These are phyloP conservation scores for Neotoma lepida DNA, from an alignment of 2,113 vertebrate genomes.

Conservation along the genomic window DNA sequence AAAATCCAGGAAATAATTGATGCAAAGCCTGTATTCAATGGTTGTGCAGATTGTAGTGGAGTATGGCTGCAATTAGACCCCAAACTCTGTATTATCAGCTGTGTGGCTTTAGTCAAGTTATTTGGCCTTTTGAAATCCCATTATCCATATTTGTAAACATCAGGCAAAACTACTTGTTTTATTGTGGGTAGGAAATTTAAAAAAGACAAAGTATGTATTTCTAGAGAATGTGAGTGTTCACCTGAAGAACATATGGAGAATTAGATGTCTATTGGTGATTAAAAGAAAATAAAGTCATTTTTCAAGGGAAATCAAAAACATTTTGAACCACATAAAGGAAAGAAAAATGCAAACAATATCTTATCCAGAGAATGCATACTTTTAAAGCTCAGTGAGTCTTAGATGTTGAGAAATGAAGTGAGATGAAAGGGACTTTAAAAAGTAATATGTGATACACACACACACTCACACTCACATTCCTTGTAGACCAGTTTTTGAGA, in stretches of 20 bases:
- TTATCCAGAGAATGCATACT: not conserved
- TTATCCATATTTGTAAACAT: not conserved
- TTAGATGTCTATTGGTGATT: not conserved
- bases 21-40: not conserved
- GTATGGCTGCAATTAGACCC: not conserved
- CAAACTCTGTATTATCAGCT: not conserved
- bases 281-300: slow-evolving; percentile 3
- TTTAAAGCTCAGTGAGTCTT: not conserved
- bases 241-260: not conserved
- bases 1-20: not conserved
- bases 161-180: not conserved
- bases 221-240: not conserved
- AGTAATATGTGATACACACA: not conserved
- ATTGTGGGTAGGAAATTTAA: not conserved
- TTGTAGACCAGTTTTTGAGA: not conserved
- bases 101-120: not conserved
- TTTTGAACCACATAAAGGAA: not conserved
- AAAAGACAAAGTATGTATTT: not conserved
- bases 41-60: not conserved
- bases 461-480: too few relatives aligned
- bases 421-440: not conserved
- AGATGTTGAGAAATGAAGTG: not conserved
- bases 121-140: not conserved
- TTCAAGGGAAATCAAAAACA: slow-evolving; percentile 30
- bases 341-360: not conserved